A percentile compares a stretch with the other conserved stretches of the same genome.
These are phyloP conservation scores for Notodonta ziczac DNA, from an alignment of 2,888 invertebrate genomes.

Conservation along the genomic window DNA sequence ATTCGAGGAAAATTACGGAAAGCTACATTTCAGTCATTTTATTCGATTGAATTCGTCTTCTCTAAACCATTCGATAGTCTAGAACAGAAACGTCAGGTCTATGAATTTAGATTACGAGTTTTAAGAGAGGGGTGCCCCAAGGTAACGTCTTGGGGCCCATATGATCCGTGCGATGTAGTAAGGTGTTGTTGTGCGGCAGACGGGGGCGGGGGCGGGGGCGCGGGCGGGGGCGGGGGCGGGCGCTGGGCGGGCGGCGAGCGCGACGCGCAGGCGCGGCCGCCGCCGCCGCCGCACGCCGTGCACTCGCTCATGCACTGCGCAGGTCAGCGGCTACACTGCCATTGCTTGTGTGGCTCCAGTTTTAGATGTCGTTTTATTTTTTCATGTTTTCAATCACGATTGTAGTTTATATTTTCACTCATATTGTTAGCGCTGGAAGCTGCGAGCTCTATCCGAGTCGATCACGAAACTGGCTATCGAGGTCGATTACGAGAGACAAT, in stretches of 20 bases:
- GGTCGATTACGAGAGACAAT: too few relatives aligned
- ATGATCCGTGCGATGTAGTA: neutral
- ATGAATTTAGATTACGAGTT: neutral
- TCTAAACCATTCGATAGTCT: neutral
- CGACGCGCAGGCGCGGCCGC: conserved; percentile 86
- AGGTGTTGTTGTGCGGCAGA: conserved; percentile 57
- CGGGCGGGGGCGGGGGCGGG: conserved; percentile 82
- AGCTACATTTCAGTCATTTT: neutral
- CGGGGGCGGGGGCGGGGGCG: conserved; percentile 68
- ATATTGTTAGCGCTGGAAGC: too few relatives aligned
- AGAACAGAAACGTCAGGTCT: neutral
- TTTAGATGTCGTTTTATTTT: neutral
- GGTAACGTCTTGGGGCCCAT: neutral
- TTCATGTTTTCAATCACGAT: neutral
- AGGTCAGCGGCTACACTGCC: conserved; percentile 73
- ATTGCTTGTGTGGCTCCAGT: neutral
- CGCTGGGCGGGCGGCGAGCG: conserved; percentile 73
- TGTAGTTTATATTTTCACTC: too few relatives aligned
- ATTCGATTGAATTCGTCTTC: neutral
- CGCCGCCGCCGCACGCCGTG: conserved; percentile 87
- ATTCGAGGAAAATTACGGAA: neutral
- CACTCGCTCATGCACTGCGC: conserved; percentile 92
- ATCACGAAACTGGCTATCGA: too few relatives aligned
- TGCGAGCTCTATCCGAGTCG: too few relatives aligned
- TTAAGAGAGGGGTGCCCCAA: neutral